Evolutionary conservation across 2,888 invertebrate species (phyloP), one percentile per base, ranked within the genome.

Genomic region (Apodemia mormo): DNA sequence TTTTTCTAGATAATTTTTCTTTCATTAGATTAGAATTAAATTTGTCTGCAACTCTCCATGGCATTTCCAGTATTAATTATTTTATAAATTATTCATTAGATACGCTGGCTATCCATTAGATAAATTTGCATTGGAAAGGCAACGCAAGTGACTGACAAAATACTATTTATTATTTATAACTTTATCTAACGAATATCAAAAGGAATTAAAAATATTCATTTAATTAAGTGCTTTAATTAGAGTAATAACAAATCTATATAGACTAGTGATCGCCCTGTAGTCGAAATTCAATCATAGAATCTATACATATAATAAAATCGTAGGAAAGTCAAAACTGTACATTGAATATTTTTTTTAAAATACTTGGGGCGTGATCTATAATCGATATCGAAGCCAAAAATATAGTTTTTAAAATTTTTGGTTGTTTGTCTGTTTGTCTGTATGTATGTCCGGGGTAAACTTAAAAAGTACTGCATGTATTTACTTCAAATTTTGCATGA

Each of bases 121-220:
- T 64, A 65, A 56, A 72, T 72, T 72, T 72, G 65, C 72, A 72
- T 70, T 68, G 61, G 49, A 72, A 67, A 72, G 70, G 67, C 12
- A 10, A 49, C 30, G 49, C 61, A 56, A 66, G 37, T 29, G n/a
- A 61, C 66, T 56, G 66, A 68, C 37, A 70, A 67, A 70, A 69
- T 70, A 67, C 22, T 67, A 68, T 72, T 49, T 49, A 67, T 68
- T 67, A 72, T 70, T 70, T 66, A 70, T 52, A 37, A 33, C 33
- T 61, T 58, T 45, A 37, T 58, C 7, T 45, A 14, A 30, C 45
- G 45, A 45, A 58, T 68, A 68, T 68, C 61, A 61, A 29, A 52
- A 52, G 37, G 52, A 45, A 56, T 56, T 56, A 10, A 29, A 22
- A 56, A 56, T 22, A 7, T 33, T 33, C 54, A 30, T 30, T 43